Percentiles rank a stretch among this genome's conserved stretches.
These are phyloP conservation scores for Leptinotarsa texana DNA, from an alignment of 1,140 invertebrate genomes.

Conservation along the genomic window DNA sequence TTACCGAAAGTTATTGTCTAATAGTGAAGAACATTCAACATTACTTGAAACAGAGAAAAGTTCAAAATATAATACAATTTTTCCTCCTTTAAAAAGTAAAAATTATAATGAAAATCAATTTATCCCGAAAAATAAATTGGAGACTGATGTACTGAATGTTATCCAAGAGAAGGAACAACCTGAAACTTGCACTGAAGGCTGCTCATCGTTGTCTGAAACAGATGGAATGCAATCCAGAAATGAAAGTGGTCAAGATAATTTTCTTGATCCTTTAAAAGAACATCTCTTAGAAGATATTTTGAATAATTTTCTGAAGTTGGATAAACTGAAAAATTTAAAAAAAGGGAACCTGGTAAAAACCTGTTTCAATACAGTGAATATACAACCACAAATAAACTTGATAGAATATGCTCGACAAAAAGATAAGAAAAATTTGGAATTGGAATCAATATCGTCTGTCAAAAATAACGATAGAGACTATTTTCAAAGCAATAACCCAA, in stretches of 20 bases:
- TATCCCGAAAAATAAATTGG: too few relatives aligned
- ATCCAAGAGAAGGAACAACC: too few relatives aligned
- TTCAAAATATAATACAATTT: too few relatives aligned
- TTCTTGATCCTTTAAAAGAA: not conserved
- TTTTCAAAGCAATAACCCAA: not conserved
- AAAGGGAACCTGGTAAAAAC: not conserved
- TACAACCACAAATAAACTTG: slow-evolving; percentile 2
- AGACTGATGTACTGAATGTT: too few relatives aligned
- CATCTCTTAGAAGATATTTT: not conserved
- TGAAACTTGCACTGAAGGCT: too few relatives aligned
- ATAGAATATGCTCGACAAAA: slow-evolving; percentile 13
- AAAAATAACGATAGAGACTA: not conserved
- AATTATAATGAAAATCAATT: too few relatives aligned
- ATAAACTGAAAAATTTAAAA: not conserved
- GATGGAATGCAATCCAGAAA: too few relatives aligned
- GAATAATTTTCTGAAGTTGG: not conserved
- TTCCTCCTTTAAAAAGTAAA: too few relatives aligned
- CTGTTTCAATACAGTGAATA: slow-evolving; percentile 13
- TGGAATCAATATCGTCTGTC: not conserved
- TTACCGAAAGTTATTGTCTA: too few relatives aligned
- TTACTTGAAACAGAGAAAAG: too few relatives aligned
- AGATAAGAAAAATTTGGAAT: not conserved
- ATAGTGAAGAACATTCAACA: too few relatives aligned
- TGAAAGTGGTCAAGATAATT: not conserved
- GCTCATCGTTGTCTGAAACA: too few relatives aligned